Evolutionary conservation across 2,888 invertebrate genomes (phyloP).

Genomic region (Thymelicus sylvestris): DNA sequence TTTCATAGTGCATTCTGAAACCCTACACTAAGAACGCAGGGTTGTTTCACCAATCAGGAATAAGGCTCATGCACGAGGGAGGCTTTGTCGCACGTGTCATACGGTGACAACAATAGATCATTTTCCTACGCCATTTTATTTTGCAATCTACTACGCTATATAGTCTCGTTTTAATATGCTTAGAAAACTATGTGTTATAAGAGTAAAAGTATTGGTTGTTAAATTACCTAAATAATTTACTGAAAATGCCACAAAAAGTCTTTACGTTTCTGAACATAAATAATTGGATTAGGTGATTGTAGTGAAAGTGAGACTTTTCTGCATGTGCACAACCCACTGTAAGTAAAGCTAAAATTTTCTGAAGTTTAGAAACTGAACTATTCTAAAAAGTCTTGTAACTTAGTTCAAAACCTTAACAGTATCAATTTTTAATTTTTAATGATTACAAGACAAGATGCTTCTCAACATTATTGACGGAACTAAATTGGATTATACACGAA

Average conservation of each 20-base stretch:
- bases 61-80: conserved; percentile 50
- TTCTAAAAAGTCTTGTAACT: no score
- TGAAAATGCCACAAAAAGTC: no score
- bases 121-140: conserved; percentile 24
- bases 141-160: conserved; percentile 8
- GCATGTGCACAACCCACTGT: no score
- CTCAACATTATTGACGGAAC: background rate
- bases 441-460: background rate
- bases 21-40: conserved; percentile 59
- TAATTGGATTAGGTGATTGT: no score
- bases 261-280: no score
- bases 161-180: conserved; percentile 6
- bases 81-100: conserved; percentile 46
- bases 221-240: no score
- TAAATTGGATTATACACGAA: background rate
- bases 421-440: no score
- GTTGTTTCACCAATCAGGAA: conserved; percentile 60
- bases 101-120: conserved; percentile 32
- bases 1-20: conserved; percentile 57
- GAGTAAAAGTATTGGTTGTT: background rate
- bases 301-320: no score
- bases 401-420: no score
- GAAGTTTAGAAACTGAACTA: no score
- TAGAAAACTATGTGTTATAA: background rate
- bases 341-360: no score